Conservation (phyloP, 2,888 invertebrate species). For the Fissipunctia ypsillon region DNA sequence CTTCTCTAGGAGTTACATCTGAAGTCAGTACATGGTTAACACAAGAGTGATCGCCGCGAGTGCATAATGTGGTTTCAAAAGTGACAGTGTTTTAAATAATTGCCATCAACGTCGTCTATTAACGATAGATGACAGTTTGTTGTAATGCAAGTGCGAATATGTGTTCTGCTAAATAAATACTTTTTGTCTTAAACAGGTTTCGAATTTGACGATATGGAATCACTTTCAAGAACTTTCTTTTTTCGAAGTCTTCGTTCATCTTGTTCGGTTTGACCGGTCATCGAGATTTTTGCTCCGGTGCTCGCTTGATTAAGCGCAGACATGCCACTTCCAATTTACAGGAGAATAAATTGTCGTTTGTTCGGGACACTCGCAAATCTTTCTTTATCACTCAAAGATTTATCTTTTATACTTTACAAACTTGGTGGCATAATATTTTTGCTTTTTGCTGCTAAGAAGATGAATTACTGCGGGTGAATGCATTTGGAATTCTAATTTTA, state of each 20-base stretch:
- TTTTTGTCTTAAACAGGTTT: conserved; percentile 48
- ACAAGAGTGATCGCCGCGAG: conserved; percentile 67
- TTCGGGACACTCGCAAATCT: conserved; percentile 72
- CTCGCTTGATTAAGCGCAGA: conserved; percentile 77
- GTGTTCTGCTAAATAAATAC: conserved; percentile 39
- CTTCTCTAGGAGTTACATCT: conserved; percentile 40
- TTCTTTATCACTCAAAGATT: conserved; percentile 65
- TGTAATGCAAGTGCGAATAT: conserved; percentile 61
- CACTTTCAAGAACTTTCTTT: conserved; percentile 54
- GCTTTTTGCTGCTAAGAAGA: conserved; percentile 59
- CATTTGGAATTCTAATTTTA: conserved; percentile 78
- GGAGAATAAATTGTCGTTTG: conserved; percentile 76
- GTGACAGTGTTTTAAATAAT: conserved; percentile 67
- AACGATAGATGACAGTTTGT: conserved; percentile 64
- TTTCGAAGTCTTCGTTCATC: conserved; percentile 40
- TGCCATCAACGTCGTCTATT: conserved; percentile 63
- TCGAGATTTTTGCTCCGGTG: conserved; percentile 71
- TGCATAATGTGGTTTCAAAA: conserved; percentile 65
- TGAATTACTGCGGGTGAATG: conserved; percentile 77
- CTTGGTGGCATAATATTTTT: conserved; percentile 39
- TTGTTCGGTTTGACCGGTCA: conserved; percentile 66
- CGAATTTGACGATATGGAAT: conserved; percentile 37
- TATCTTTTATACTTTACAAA: conserved; percentile 62
- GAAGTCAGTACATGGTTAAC: conserved; percentile 44
- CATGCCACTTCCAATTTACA: conserved; percentile 78